Evolutionary conservation across 2,888 invertebrate genomes (phyloP).

Genomic region (Hecatera dysodea): DNA sequence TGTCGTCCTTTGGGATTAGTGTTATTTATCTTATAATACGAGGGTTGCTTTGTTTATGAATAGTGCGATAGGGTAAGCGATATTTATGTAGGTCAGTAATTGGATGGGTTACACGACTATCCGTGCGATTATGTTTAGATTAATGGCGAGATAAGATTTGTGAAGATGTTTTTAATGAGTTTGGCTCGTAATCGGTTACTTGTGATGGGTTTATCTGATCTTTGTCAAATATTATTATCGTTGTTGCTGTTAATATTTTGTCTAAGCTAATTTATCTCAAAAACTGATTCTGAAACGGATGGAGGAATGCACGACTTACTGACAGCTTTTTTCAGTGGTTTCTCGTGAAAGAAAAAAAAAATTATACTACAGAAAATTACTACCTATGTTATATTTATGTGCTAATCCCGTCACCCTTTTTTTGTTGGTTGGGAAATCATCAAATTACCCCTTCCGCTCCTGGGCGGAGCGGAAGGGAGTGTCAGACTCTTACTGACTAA

Average conservation of each 20-base stretch:
- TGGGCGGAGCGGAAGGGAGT: too few species aligned
- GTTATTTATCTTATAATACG: constrained; percentile 55
- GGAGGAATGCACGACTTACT: too few species aligned
- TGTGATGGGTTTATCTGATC: constrained; percentile 1
- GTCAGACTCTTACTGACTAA: too few species aligned
- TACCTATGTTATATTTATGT: too few species aligned
- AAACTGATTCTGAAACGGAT: too few species aligned
- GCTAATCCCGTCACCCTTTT: too few species aligned
- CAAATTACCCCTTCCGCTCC: too few species aligned
- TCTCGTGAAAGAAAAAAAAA: too few species aligned
- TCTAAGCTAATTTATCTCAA: neutral
- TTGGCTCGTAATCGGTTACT: constrained; percentile 18
- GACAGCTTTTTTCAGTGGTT: too few species aligned
- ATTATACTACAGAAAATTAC: too few species aligned
- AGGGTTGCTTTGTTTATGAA: constrained; percentile 57
- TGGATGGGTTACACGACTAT: constrained; percentile 43
- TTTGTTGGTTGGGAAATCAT: too few species aligned
- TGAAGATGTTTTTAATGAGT: constrained; percentile 33
- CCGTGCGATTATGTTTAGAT: constrained; percentile 40
- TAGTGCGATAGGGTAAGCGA: constrained; percentile 54
- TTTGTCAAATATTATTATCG: neutral
- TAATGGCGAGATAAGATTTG: constrained; percentile 30
- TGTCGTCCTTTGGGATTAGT: constrained; percentile 50
- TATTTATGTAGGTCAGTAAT: constrained; percentile 60
- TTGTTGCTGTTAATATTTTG: neutral